phyloP scores from a whole-genome alignment of 2,113 vertebrate species.

The Hystrix cristata region DNA sequence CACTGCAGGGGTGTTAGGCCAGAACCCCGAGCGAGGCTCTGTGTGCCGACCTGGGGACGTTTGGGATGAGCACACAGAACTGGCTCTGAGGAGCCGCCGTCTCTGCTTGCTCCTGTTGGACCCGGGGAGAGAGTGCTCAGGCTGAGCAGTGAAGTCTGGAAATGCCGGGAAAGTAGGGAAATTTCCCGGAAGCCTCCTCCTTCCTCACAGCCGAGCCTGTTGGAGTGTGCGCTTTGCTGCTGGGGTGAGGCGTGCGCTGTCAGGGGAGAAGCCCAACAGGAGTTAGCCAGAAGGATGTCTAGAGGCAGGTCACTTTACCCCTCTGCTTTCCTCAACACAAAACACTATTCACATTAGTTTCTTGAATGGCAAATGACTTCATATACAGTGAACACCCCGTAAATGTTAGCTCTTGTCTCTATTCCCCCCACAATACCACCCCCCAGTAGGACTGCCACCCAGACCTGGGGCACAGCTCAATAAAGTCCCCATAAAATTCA shows the following conservation, averaged over 20 bases:
- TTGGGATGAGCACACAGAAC: not conserved
- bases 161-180: not conserved
- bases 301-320: not conserved
- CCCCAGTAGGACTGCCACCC: constrained; percentile 13
- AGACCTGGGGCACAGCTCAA: constrained; percentile 71
- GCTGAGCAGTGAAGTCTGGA: not conserved
- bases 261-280: not conserved
- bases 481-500: constrained; percentile 77
- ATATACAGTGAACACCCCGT: not conserved
- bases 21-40: not conserved
- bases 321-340: not conserved
- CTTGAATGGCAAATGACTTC: not conserved
- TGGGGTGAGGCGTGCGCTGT: not conserved
- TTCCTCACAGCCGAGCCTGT: not conserved
- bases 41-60: not conserved
- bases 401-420: not conserved
- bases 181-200: not conserved
- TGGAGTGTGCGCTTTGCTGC: not conserved
- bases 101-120: not conserved
- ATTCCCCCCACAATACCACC: not conserved
- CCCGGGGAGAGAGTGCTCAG: not conserved
- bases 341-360: not conserved
- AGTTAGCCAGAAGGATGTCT: not conserved
- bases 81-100: not conserved
- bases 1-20: not conserved